Conservation (phyloP, 2,888 invertebrate genomes). For the Drosophila atroscutellata region DNA sequence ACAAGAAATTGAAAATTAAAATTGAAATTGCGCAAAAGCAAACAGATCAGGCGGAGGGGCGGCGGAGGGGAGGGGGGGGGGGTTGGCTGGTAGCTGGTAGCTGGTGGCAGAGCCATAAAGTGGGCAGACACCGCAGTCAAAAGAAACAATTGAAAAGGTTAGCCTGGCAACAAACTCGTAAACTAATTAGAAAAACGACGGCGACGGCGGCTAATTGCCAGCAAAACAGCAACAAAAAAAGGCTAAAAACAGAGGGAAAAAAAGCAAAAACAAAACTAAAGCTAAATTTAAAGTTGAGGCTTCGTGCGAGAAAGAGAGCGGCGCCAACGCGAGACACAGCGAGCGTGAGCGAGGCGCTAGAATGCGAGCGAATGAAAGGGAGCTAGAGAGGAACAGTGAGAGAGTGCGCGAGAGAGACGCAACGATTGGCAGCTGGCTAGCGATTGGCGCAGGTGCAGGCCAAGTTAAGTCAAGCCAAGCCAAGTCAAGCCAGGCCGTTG, state of each 20-base stretch:
- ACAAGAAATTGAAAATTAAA: conserved; percentile 77
- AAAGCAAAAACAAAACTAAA: conserved; percentile 7
- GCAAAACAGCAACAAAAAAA: conserved; percentile 30
- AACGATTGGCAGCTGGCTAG: conserved; percentile 60
- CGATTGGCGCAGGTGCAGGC: conserved; percentile 79
- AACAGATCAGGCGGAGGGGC: not conserved
- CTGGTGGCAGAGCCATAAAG: not conserved
- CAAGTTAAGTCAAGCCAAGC: not conserved
- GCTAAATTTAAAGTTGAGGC: conserved; percentile 13
- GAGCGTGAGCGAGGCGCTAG: conserved; percentile 6
- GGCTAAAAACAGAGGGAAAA: conserved; percentile 30
- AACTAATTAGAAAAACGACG: conserved; percentile 76
- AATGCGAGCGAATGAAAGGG: conserved; percentile 12
- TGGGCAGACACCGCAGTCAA: conserved; percentile 17
- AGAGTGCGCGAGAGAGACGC: not conserved
- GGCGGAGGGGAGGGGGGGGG: rapidly evolving
- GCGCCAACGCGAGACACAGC: conserved; percentile 20
- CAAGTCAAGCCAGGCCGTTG: conserved; percentile 10
- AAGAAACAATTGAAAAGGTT: conserved; percentile 77
- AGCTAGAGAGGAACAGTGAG: not conserved
- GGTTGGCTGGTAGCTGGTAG: not conserved
- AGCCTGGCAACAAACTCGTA: conserved; percentile 54
- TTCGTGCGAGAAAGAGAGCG: conserved; percentile 68
- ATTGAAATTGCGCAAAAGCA: conserved; percentile 65
- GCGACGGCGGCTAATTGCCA: conserved; percentile 59